These are phyloP conservation scores for Mormyrops attenuatus DNA, from an alignment of 2,797 vertebrate species.

Conservation along the genomic window DNA sequence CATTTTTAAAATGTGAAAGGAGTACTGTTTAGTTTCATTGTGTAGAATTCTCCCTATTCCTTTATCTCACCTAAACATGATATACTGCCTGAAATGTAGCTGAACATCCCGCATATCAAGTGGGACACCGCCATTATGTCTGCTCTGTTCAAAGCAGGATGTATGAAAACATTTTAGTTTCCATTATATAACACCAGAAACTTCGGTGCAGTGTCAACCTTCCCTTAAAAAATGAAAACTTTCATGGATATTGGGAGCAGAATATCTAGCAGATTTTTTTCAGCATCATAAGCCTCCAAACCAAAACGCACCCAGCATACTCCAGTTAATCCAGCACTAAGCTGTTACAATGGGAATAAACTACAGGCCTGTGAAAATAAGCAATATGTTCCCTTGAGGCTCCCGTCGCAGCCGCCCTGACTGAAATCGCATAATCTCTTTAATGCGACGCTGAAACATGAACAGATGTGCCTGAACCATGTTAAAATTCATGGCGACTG, in stretches of 20 bases:
- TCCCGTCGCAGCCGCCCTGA: background rate
- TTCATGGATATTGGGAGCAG: background rate
- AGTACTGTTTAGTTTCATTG: background rate
- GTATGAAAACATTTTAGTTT: background rate
- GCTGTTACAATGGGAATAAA: background rate
- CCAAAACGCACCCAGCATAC: background rate
- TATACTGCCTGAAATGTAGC: background rate
- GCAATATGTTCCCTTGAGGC: background rate
- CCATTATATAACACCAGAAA: background rate
- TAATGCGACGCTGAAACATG: background rate
- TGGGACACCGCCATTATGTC: background rate
- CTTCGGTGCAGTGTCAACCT: background rate
- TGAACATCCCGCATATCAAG: background rate
- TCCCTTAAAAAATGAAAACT: background rate
- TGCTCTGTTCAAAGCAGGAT: background rate
- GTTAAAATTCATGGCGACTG: background rate
- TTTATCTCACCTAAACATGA: background rate
- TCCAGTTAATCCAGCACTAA: background rate
- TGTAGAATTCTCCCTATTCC: background rate
- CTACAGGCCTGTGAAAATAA: background rate
- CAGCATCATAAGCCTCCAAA: background rate
- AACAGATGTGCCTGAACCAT: background rate
- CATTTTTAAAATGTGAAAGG: background rate
- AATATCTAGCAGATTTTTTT: background rate
- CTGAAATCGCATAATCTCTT: background rate